Percentiles rank a stretch among this genome's conserved stretches.
Conservation (phyloP, 2,888 invertebrate genomes). For the Teinopalpus imperialis region DNA sequence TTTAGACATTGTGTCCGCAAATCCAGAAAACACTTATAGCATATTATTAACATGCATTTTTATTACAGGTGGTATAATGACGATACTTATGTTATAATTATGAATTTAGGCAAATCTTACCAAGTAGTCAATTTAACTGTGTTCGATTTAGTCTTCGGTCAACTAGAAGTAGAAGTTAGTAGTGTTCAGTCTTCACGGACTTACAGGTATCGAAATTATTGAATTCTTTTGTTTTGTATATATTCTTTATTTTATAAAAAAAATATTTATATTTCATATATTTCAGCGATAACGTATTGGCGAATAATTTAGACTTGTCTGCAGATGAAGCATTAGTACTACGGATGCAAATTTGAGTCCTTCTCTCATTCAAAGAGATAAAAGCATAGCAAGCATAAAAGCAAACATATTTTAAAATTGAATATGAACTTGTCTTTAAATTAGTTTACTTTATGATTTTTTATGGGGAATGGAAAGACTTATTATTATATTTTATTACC, state of each 20-base stretch:
- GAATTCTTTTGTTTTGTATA: slow-evolving; percentile 1
- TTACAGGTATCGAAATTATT: slow-evolving; percentile 59
- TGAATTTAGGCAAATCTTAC: slow-evolving; percentile 79
- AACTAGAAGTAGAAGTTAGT: slow-evolving; percentile 77
- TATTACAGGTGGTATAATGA: slow-evolving; percentile 68
- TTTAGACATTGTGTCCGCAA: too few species aligned
- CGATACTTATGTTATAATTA: slow-evolving; percentile 72
- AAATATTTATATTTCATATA: slow-evolving; percentile 12
- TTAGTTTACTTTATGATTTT: neutral
- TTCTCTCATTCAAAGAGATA: neutral
- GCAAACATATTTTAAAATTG: too few species aligned
- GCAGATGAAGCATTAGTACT: slow-evolving; percentile 69
- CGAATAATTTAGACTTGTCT: slow-evolving; percentile 59
- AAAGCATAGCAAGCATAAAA: too few species aligned
- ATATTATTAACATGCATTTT: too few species aligned
- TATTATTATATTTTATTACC: too few species aligned
- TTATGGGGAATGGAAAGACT: too few species aligned
- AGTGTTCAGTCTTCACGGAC: slow-evolving; percentile 74
- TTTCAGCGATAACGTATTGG: slow-evolving; percentile 68
- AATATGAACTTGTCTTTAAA: neutral
- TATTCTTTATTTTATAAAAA: neutral
- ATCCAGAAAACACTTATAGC: too few species aligned
- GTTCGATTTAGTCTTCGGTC: slow-evolving; percentile 74
- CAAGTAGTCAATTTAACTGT: slow-evolving; percentile 79
- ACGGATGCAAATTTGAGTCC: slow-evolving; percentile 62